Evolutionary conservation across 2,888 invertebrate species (phyloP), one percentile per base, ranked within the genome.

Genomic region (Drosophila mimica): DNA sequence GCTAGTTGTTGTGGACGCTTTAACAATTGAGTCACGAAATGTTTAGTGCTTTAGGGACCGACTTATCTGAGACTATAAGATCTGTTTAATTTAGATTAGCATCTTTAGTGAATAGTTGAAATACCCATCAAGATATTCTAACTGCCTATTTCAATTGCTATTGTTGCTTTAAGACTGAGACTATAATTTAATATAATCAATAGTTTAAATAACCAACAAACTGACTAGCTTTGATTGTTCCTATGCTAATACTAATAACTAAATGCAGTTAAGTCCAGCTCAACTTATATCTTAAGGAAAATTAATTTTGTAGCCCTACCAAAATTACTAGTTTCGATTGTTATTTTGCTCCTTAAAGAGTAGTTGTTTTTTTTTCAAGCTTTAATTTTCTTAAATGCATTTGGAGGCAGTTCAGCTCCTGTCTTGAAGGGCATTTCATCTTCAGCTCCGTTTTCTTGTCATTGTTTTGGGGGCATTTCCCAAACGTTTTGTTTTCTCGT

Each of bases 401-500:
- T 46, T 15, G 2, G 17, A 28, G 20, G 3, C 20, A 54, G 53
- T 36, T 54, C 9, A 20, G 9, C 17, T 33, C 4, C 5, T 2
- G 8, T 2, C 53, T 25, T 25, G 8, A 49, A 49, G 59, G 8
- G 28, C 13, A 49, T 34, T 28, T 34, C 20, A 36, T n/a, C 48
- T 13, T 59, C 15, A 34, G n/a, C 1, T 31, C 43, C 52, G 33
- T 28, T 36, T 46, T 49, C 36, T 33, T 28, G 20, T n/a, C 49
- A 38, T 38, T 30, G 25, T 43, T 59, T 56, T 59, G 31, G n/a
- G 48, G 31, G 34, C 66, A 63, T 58, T 57, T 51, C 43, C 56
- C 20, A 66, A 61, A 28, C 31, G 60, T 20, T 67, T 78, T 70
- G 48, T 48, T 64, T 53, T n/a, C 60, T 61, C 9, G 31, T 48